Evolutionary conservation across 2,797 vertebrate species (phyloP).

Genomic region (Acanthopagrus latus): DNA sequence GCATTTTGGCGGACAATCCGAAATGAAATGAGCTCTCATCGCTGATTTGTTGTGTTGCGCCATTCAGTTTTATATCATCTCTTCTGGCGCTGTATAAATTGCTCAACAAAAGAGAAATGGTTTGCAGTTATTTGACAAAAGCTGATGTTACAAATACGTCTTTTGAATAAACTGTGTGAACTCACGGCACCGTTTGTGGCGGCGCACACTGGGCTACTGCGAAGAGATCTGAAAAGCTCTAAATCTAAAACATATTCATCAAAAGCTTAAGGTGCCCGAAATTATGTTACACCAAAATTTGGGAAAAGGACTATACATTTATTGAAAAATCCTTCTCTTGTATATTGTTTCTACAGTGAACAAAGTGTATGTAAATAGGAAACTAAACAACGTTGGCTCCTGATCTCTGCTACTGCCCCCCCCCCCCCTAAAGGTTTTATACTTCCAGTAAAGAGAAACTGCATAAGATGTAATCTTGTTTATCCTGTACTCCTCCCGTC

Average conservation of each 20-base stretch:
- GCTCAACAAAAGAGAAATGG: neutral
- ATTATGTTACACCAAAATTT: neutral
- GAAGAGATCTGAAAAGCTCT: too few relatives aligned
- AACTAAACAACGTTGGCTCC: neutral
- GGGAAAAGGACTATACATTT: neutral
- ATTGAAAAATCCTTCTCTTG: neutral
- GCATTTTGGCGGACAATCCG: neutral
- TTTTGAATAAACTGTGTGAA: neutral
- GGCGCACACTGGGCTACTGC: too few relatives aligned
- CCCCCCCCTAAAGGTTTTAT: conserved; percentile 11
- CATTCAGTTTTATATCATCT: neutral
- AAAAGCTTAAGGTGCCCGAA: neutral
- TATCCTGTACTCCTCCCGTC: conserved; percentile 60
- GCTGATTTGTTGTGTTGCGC: neutral
- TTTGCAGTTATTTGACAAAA: neutral
- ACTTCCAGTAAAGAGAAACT: conserved; percentile 53
- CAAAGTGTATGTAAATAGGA: neutral
- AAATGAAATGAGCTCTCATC: neutral
- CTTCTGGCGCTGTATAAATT: neutral
- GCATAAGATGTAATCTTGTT: conserved; percentile 63
- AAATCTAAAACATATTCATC: neutral
- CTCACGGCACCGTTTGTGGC: neutral
- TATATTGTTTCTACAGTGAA: neutral
- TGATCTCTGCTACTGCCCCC: neutral
- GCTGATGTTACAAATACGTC: neutral